phyloP scores from a whole-genome alignment of 2,888 invertebrate genomes.

The Parnassius apollo region DNA sequence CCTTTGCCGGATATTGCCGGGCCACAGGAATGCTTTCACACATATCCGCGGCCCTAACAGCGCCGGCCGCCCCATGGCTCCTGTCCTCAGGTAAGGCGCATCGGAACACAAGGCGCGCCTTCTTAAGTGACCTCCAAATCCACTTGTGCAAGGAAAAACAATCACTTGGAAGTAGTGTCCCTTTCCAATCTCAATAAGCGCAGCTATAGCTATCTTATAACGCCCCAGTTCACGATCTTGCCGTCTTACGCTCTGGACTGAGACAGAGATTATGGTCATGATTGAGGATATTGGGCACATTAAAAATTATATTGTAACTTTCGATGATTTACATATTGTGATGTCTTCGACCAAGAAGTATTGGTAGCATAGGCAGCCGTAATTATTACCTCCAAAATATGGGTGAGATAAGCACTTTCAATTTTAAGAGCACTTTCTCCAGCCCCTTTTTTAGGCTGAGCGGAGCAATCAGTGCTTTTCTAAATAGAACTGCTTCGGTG shows the following conservation, averaged over 20 bases:
- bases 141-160: too few species aligned
- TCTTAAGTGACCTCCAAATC: too few species aligned
- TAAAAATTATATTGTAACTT: slow-evolving; percentile 28
- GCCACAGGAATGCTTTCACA: too few species aligned
- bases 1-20: too few species aligned
- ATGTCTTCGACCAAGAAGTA: too few species aligned
- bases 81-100: too few species aligned
- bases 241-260: slow-evolving; percentile 32
- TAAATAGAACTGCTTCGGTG: slow-evolving; percentile 36
- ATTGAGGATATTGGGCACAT: slow-evolving; percentile 33
- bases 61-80: too few species aligned
- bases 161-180: too few species aligned
- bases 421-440: slow-evolving; percentile 37
- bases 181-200: slow-evolving; percentile 30
- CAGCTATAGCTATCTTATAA: slow-evolving; percentile 32
- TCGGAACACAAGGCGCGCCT: too few species aligned
- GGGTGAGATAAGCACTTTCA: slow-evolving; percentile 21
- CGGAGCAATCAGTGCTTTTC: slow-evolving; percentile 35
- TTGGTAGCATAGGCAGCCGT: slow-evolving; percentile 27
- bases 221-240: slow-evolving; percentile 30
- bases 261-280: slow-evolving; percentile 20
- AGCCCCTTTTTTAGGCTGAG: slow-evolving; percentile 34
- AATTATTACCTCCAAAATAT: slow-evolving; percentile 23
- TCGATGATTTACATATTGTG: neutral
- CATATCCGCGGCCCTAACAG: too few species aligned